Base-by-base conservation (phyloP, 1,140 invertebrate genomes). In the Achatina immaculata region DNA sequence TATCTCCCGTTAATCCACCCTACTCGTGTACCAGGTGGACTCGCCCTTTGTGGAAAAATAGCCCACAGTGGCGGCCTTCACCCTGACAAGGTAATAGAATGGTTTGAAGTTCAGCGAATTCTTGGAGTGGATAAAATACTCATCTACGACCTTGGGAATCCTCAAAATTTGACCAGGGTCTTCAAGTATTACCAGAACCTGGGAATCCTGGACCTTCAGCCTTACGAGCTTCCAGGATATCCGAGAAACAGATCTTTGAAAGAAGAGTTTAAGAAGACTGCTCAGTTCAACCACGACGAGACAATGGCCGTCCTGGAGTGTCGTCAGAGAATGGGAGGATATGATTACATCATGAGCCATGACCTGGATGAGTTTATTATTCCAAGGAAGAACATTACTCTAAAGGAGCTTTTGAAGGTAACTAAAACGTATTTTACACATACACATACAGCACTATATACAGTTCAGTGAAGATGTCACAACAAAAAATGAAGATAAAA, bases 1-100 rank as follows among this genome's bases (percentile, higher is more conserved):
- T 82, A 82, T 38, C 40, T 82, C 19, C 68, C 81, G 0, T 24
- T 82, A 24, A 19, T 62, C 9, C 48, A 74, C 28, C 81, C 75
- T 6, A 65, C 58, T 28, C 7, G 0, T 0, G 69, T 74, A 19
- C 55, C 45, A 9, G 55, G 48, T 14, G 11, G 24, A 11, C 11
- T 51, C 48, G 48, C 48, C 24, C 48, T 51, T 24, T 51, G 48
- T 24, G 48, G 11, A 24, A 51, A 51, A 51, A 51, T 51, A 11
- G 11, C 24, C 24, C 48, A 51, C 48, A 24, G 48, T 14, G 24
- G 24, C 48, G 24, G 11, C 48, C 48, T 51, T 24, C 11, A 51
- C 48, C 48, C 48, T 11, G 48, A 51, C 11, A 51, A 51, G 48
- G 24, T 51, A 14, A 51, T 51, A 28, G 81, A n/a, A n/a, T n/a